Base-by-base conservation (phyloP, 30 jellyfish, hydroid and myxozoan species). In the Phacellophora camtschatica region DNA sequence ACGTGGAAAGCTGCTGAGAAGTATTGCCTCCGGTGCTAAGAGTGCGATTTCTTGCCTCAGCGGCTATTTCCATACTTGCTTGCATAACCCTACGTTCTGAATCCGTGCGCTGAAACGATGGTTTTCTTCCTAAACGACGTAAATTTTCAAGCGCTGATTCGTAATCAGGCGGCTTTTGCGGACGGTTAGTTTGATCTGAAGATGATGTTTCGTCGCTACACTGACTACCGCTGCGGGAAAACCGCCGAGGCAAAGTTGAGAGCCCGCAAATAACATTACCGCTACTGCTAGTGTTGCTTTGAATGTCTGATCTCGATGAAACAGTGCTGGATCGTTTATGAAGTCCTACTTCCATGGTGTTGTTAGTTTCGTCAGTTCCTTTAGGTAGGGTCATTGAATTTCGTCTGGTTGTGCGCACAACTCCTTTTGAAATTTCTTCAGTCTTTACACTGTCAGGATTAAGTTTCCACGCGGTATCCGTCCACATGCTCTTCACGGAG, bases 401-500 rank as follows among this genome's bases (percentile, higher is more conserved):
- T 3, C 82, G 89, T 28, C 74, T 66, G 4, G 41, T 64, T 28
- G 55, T 79, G 39, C 96, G 96, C 13, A 66, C 85, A 25, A 90
- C 88, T 23, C 94, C 98, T 36, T 74, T 71, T 11, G 96, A 66
- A 28, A 90, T 84, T 54, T 83, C 79, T 29, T 76, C 88, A 5
- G 92, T 69, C 34, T 68, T 74, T 6, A 42, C 31, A 1, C 42
- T 9, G 16, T 81, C 97, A 1, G 88, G 96, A 28, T 64, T 86
- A 54, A 92, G 68, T 59, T 71, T 81, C 84, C 27, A 66, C 7
- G 99, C 99, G 1, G 85, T 63, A 24, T 94, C 97, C 0, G 96
- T 36, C 99, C 99, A 92, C 96, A 92, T 92, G 22, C 99, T 89
- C 29, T 82, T 76, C 51, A 77, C 95, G 10, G 96, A 77, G 0